Evolutionary conservation across 2,888 invertebrate species (phyloP), one percentile per base, ranked within the genome.

Genomic region (Gonocerus acuteangulatus): DNA sequence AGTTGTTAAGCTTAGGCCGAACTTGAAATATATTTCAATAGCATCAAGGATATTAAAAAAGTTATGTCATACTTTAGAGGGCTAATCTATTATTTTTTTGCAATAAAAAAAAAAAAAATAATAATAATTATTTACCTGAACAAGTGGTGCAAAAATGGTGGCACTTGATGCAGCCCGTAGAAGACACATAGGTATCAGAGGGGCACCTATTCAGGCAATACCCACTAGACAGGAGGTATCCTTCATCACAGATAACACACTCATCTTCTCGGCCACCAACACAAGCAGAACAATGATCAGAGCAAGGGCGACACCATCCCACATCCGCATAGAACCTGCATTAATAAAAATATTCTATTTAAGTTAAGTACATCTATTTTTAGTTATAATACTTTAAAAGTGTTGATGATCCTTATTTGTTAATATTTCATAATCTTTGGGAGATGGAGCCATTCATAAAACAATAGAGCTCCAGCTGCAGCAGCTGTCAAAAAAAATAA

Each of bases 71-170:
- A 15, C 21, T 11, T 9, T 9, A 13, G 36, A 11, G 9, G 7
- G n/a, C n/a, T n/a, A n/a, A n/a, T n/a, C n/a, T n/a, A n/a, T n/a
- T n/a, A n/a, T n/a, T n/a, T n/a, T n/a, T n/a, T n/a, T n/a, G n/a
- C n/a, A n/a, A n/a, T n/a, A n/a, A n/a, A n/a, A n/a, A n/a, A n/a
- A n/a, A n/a, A n/a, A n/a, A n/a, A n/a, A n/a, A n/a, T n/a, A 27
- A 27, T 27, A 27, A 6, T 6, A 27, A 27, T 27, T 6, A 27
- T 6, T 72, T 74, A 83, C 92, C 92, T 72, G 85, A 84, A 73
- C 93, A 93, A 69, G 89, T 89, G 67, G 84, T 84, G 74, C 93
- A 93, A 71, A 87, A 88, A 74, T 89, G 87, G 77, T 91, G 90
- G 75, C 93, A 93, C 74, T 87, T 89, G 67, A 87, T 86, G 72